Conservation (phyloP, 2,797 vertebrate species). For the Gallinago nigripennis region DNA sequence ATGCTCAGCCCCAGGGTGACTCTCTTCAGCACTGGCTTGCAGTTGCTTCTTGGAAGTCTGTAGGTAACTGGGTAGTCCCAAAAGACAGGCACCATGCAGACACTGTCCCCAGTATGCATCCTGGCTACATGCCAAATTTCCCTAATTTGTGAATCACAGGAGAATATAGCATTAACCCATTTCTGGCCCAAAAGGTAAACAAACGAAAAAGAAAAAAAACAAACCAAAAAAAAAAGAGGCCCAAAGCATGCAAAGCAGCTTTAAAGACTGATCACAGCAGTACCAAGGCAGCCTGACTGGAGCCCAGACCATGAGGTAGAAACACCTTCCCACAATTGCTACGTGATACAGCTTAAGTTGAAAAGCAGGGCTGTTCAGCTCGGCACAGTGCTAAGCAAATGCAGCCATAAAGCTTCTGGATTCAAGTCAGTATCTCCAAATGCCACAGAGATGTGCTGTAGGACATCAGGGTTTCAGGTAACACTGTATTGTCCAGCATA, state of each 20-base stretch:
- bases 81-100: background rate
- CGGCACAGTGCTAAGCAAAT: background rate
- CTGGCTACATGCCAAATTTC: background rate
- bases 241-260: background rate
- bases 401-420: background rate
- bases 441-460: background rate
- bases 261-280: background rate
- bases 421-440: background rate
- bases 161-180: background rate
- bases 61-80: background rate
- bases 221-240: background rate
- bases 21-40: background rate
- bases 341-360: background rate
- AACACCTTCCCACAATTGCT: rapidly evolving
- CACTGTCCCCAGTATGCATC: background rate
- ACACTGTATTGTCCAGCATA: rapidly evolving
- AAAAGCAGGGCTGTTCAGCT: background rate
- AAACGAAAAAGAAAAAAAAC: background rate
- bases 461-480: background rate
- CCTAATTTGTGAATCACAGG: background rate
- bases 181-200: background rate
- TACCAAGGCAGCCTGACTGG: background rate
- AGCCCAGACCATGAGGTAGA: background rate
- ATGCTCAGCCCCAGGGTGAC: background rate
- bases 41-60: background rate